Conservation (phyloP, 2,888 invertebrate genomes). For the Suillia variegata region DNA sequence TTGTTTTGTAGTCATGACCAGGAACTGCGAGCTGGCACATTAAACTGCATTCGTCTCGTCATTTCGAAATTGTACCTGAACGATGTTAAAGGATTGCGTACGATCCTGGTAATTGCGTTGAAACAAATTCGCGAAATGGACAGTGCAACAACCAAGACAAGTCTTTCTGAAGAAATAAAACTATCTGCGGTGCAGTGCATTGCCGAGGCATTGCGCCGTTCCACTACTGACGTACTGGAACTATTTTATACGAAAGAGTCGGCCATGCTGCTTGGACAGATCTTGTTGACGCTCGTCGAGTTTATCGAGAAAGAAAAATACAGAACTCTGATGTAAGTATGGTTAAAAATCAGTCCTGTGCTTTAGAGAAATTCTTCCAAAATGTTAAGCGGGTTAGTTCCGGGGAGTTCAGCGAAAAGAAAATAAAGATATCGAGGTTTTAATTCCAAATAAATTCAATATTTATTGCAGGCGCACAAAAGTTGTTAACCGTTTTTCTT, state of each 20-base stretch:
- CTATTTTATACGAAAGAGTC: slow-evolving; percentile 66
- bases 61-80: slow-evolving; percentile 47
- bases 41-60: slow-evolving; percentile 49
- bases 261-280: slow-evolving; percentile 68
- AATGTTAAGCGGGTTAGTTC: too few relatives aligned
- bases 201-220: slow-evolving; percentile 42
- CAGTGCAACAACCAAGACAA: slow-evolving; percentile 33
- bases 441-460: too few relatives aligned
- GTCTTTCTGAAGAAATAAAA: slow-evolving; percentile 59
- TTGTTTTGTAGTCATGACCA: slow-evolving; percentile 52
- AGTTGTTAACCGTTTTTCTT: not conserved
- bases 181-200: slow-evolving; percentile 52
- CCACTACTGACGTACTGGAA: slow-evolving; percentile 62
- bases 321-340: slow-evolving; percentile 68
- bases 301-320: slow-evolving; percentile 72
- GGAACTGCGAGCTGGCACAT: slow-evolving; percentile 50
- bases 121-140: slow-evolving; percentile 53
- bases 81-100: slow-evolving; percentile 50
- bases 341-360: not conserved
- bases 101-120: slow-evolving; percentile 48
- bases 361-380: too few relatives aligned
- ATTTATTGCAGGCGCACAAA: too few relatives aligned
- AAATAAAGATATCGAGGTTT: too few relatives aligned
- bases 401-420: too few relatives aligned
- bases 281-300: slow-evolving; percentile 69